Evolutionary conservation across 2,888 invertebrate genomes (phyloP).

Genomic region (Heliconius aoede): DNA sequence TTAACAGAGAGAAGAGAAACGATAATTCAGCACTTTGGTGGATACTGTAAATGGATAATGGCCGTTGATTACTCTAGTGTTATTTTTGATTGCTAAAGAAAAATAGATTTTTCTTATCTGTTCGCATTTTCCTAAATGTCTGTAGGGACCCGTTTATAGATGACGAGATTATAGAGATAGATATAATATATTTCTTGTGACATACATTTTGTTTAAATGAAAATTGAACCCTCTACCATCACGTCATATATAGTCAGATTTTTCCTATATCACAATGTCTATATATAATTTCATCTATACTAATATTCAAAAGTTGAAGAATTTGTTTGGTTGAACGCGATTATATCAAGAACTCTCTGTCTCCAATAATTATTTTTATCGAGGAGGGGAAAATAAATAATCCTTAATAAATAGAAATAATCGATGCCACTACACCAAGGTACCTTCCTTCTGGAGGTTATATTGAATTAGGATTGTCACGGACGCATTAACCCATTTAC

Average conservation of each 20-base stretch:
- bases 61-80: not conserved
- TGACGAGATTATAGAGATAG: too few relatives aligned
- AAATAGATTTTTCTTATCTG: not conserved
- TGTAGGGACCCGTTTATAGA: not conserved
- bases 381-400: too few relatives aligned
- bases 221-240: not conserved
- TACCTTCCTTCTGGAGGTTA: not conserved
- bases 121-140: not conserved
- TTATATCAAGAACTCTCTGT: too few relatives aligned
- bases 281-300: too few relatives aligned
- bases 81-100: not conserved
- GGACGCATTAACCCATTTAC: slow-evolving; percentile 23
- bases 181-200: too few relatives aligned
- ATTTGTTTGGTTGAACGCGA: too few relatives aligned
- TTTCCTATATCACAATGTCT: too few relatives aligned
- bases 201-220: not conserved
- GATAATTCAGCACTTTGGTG: not conserved
- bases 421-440: not conserved
- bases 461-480: slow-evolving; percentile 26
- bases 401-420: not conserved
- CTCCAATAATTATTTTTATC: too few relatives aligned
- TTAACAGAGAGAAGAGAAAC: not conserved
- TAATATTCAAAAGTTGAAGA: too few relatives aligned
- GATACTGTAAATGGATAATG: slow-evolving; percentile 6
- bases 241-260: too few relatives aligned